These are phyloP conservation scores for Meta bourneti DNA, from an alignment of 2,888 invertebrate species.

Conservation along the genomic window DNA sequence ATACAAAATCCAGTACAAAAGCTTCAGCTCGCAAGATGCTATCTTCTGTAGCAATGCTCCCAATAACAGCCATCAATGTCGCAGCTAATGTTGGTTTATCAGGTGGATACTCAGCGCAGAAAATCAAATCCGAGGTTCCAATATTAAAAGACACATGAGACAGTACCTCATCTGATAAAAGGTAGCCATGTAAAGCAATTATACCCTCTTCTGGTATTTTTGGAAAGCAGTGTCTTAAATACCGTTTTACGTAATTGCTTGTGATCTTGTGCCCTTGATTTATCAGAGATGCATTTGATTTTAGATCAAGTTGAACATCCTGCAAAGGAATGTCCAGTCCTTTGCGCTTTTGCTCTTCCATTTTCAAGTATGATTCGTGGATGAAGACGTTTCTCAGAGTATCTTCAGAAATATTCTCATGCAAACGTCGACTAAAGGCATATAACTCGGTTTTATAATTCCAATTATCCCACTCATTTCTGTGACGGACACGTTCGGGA, in stretches of 20 bases:
- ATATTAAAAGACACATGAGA: conserved; percentile 87
- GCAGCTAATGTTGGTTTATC: conserved; percentile 85
- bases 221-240: conserved; percentile 87
- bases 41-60: conserved; percentile 84
- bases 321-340: conserved; percentile 85
- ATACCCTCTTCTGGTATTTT: conserved; percentile 88
- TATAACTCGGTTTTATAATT: conserved; percentile 92
- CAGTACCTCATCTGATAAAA: conserved; percentile 86
- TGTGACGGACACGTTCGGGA: conserved; percentile 42
- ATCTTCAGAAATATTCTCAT: conserved; percentile 89
- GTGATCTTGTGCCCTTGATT: conserved; percentile 86
- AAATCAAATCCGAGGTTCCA: conserved; percentile 91
- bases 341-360: conserved; percentile 86
- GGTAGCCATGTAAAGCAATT: conserved; percentile 85
- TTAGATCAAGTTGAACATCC: conserved; percentile 83
- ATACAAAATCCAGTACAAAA: conserved; percentile 92
- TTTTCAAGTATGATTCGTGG: conserved; percentile 88
- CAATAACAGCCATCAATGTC: conserved; percentile 90
- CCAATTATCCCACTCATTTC: conserved; percentile 82
- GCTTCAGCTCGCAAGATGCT: conserved; percentile 83
- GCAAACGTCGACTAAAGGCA: conserved; percentile 91
- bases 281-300: conserved; percentile 86
- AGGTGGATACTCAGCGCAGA: conserved; percentile 88
- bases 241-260: conserved; percentile 85
- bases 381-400: conserved; percentile 89